Evolutionary conservation across 2,797 vertebrate species (phyloP).

Genomic region (Neopelma chrysocephalum): DNA sequence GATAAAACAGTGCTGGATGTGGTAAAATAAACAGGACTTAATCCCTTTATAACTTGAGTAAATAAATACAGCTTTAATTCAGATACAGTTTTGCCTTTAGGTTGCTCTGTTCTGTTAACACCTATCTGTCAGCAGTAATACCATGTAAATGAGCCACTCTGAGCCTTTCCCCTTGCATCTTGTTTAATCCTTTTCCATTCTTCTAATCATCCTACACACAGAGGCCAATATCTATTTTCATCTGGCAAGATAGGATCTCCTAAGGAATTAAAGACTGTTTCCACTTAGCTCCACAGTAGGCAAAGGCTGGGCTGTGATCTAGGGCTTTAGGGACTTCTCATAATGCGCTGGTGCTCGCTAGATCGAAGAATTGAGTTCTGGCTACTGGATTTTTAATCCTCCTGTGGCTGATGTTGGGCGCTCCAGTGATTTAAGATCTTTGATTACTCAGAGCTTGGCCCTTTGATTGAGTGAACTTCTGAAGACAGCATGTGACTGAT

Average conservation of each 20-base stretch:
- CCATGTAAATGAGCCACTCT: conserved; percentile 85
- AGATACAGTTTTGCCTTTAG: conserved; percentile 79
- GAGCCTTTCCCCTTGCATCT: conserved; percentile 75
- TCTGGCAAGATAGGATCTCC: conserved; percentile 97
- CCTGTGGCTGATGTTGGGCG: conserved; percentile 90
- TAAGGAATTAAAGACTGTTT: conserved; percentile 94
- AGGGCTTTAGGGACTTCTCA: conserved; percentile 96
- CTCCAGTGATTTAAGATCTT: conserved; percentile 98
- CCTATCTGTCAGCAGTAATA: conserved; percentile 83
- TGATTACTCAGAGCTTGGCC: conserved; percentile 92
- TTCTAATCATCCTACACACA: conserved; percentile 94
- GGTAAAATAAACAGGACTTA: conserved; percentile 81
- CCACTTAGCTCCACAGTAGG: conserved; percentile 81
- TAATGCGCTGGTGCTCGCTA: conserved; percentile 83
- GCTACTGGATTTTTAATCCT: conserved; percentile 99
- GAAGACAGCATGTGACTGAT: conserved; percentile 84
- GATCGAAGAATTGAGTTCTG: conserved; percentile 96
- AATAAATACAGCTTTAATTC: conserved; percentile 83
- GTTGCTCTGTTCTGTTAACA: conserved; percentile 72
- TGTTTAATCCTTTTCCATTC: conserved; percentile 91
- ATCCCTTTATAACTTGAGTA: conserved; percentile 82
- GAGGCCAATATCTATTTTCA: conserved; percentile 98
- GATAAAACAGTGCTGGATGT: conserved; percentile 76
- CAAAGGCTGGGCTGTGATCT: conserved; percentile 92
- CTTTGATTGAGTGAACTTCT: conserved; percentile 98